Evolutionary conservation across 2,888 invertebrate species (phyloP), one percentile per base, ranked within the genome.

Genomic region (Acleris literana): DNA sequence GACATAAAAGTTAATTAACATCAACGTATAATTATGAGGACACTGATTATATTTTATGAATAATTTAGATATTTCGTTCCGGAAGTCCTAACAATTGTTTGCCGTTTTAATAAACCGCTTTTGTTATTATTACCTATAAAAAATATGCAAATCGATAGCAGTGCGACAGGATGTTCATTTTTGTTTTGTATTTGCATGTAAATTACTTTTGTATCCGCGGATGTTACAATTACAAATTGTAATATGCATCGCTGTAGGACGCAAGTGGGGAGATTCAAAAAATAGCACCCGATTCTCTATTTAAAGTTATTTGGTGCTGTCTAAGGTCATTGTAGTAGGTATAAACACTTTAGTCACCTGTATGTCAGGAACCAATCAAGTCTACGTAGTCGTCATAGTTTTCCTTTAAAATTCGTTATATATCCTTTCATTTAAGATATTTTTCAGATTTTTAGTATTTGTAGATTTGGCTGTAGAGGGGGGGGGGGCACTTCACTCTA

Each of bases 141-240:
- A 92, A 91, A 92, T 91, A 92, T 92, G 92, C 92, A 90, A 92
- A 92, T 92, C 91, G 85, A 92, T 90, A 81, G 86, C 77, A 77
- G 71, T 74, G 79, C 79, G 81, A 82, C 90, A 88, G 92, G 92
- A 92, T 89, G 91, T 80, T 85, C 88, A 85, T 89, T 91, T 92
- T 90, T 81, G 87, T 90, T 86, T 87, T 79, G 85, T 87, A 91
- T 92, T 91, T 87, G 86, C 90, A 92, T 92, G 87, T 90, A 88
- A 92, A 92, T 92, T 80, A 84, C 80, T 80, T 77, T 81, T 76
- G 82, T 85, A 84, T 87, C 87, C 85, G 88, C 84, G 88, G 86
- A 89, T 87, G 87, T 84, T 79, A 85, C 84, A 85, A 84, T 85
- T 84, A 88, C 83, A 84, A 86, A 84, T 87, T 86, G 84, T 88